Conservation (phyloP, 2,888 invertebrate species). For the Aporophyla lueneburgensis region DNA sequence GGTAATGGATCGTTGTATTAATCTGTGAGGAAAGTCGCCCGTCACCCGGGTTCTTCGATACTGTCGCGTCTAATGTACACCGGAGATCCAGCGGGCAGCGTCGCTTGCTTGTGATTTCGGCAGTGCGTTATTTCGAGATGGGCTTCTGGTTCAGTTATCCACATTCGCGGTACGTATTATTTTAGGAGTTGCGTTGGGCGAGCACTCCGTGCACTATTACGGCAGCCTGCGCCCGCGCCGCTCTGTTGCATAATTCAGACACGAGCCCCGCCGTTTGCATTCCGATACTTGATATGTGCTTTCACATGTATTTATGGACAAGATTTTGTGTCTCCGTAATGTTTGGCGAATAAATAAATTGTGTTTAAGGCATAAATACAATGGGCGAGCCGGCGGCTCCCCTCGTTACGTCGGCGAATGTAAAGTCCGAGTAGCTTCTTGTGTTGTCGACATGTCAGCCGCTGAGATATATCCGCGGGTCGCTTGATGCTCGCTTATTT, state of each 20-base stretch:
- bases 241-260: conserved; percentile 90
- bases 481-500: conserved; percentile 78
- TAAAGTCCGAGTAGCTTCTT: conserved; percentile 87
- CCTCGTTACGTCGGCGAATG: conserved; percentile 90
- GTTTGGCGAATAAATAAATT: conserved; percentile 91
- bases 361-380: conserved; percentile 90
- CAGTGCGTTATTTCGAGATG: conserved; percentile 74
- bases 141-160: conserved; percentile 65
- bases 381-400: conserved; percentile 87
- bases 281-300: conserved; percentile 91
- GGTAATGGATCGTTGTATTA: conserved; percentile 80
- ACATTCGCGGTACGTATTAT: conserved; percentile 78
- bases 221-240: conserved; percentile 82
- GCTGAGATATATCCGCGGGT: conserved; percentile 85
- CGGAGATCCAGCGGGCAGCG: background rate
- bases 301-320: conserved; percentile 91
- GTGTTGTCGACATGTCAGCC: conserved; percentile 87
- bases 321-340: conserved; percentile 91
- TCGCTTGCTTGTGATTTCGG: conserved; percentile 66
- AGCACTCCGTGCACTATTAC: conserved; percentile 86
- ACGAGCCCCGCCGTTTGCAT: conserved; percentile 89
- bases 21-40: conserved; percentile 52
- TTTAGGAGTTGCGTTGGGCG: conserved; percentile 83
- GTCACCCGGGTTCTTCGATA: conserved; percentile 18
- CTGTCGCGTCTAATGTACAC: conserved; percentile 23